Base-by-base conservation (phyloP, 2,113 vertebrate species). In the Sciurus niger region DNA sequence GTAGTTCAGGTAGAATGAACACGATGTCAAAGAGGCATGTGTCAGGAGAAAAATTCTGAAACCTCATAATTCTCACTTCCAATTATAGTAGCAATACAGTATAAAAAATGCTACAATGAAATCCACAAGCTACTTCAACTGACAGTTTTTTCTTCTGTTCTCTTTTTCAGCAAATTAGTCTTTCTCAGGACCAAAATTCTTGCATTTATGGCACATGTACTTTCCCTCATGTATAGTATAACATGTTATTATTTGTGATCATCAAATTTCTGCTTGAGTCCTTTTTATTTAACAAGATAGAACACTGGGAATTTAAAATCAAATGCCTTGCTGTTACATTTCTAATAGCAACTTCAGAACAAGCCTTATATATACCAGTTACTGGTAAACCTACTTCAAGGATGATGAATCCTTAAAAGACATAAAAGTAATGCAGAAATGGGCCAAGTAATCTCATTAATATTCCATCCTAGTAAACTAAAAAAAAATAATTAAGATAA, bases 1-100 rank as follows among this genome's bases (percentile, higher is more conserved):
- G 8, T 30, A 63, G 80, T 90, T 96, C 84, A 82, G 93, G 67
- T 53, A 76, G 87, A 86, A 60, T 60, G 72, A 89, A 85, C 22
- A 80, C 2, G 46, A 46, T 87, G 88, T 92, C 73, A 96, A 51
- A 92, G 87, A 82, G 51, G 10, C n/a, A 37, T 77, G 22, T 85
- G 60, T 85, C 90, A 95, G 40, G 63, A 90, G 68, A 46, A 68
- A 60, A 92, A 53, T 28, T 84, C 73, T 86, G 37, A 93, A 63
- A 34, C 11, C 85, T 88, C 43, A 70, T 37, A 53, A 34, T 84
- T 94, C 93, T 97, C 34, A 67, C 40, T 97, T 95, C 79, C 93
- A 94, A 72, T 94, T 96, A 48, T n/a, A 93, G 51, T 17, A 63
- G 32, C 46, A 76, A 20, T 72, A 24, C 17, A n/a, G 16, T 53